Evolutionary conservation across 2,888 invertebrate genomes (phyloP), one percentile per base, ranked within the genome.

Genomic region (Drosophila merina): DNA sequence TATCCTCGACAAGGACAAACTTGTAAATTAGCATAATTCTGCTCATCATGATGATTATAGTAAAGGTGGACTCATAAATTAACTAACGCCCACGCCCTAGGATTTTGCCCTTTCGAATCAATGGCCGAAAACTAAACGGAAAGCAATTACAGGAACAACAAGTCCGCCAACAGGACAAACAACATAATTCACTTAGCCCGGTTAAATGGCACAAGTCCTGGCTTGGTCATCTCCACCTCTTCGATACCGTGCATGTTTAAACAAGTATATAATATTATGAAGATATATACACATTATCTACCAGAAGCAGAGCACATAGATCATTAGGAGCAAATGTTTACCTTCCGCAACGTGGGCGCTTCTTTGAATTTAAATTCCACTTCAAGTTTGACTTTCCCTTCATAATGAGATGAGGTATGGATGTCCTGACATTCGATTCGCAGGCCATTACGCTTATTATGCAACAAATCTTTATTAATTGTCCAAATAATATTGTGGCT

Each of bases 271-370:
- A 14, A 25, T 50, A n/a, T n/a, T 28, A 9, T 8, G n/a, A n/a
- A 2, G 12, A 28, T 28, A 6, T 14, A 14, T 20, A 12, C 20
- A 20, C 20, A 20, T 20, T 30, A 5, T 14, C 30, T 10, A 42
- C 14, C 7, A 40, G 10, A 6, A 26, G 10, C 38, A 38, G 1
- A 62, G 69, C 72, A 69, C 79, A 85, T 85, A 79, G 78, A 82
- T 82, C 85, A 85, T 82, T 82, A 71, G 58, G 68, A 69, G 83
- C 59, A 79, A 82, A 82, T 82, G 72, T 85, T 82, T 79, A 77
- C 49, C 48, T 54, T 44, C n/a, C 28, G 28, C 14, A 8, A n/a
- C 50, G 64, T 66, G 58, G 68, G 59, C 56, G 56, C 9, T 62
- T 78, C 59, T 76, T 75, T 69, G 58, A 57, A 64, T 45, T 69